Base-by-base conservation (phyloP, 64 coral and sea anemone species). In the Montipora foliosa region DNA sequence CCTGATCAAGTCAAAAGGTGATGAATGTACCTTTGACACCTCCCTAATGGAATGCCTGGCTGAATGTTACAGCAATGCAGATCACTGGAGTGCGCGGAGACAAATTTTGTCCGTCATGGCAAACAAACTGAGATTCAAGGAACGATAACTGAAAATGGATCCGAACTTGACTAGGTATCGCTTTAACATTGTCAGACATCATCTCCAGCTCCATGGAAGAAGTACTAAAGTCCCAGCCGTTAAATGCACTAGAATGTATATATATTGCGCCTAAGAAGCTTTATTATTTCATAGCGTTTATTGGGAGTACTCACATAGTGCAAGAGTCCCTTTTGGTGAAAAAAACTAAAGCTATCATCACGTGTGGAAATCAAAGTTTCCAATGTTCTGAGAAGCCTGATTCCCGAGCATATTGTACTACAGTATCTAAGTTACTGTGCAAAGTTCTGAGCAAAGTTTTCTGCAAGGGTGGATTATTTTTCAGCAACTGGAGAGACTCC, bases 41-140 rank as follows among this genome's bases (percentile, higher is more conserved):
- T 58, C 93, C 25, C 79, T 94, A 20, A 94, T 94, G 87, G 58
- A 94, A 76, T 77, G 76, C 49, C 93, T 94, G 8, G 67, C 70
- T 14, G 93, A 90, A 84, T 95, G 88, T 85, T 95, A 90, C 75
- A 87, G 89, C 74, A 95, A 79, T 67, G 88, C 93, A 60, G 66
- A 2, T 66, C 80, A 90, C 46, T 95, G 93, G 87, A 95, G 88
- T 49, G 77, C 80, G 21, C 24, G 93, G 22, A 69, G 87, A 21
- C 80, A 95, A 69, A 87, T 95, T 45, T 74, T 95, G 67, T 86
- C 88, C 17, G 90, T 95, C n/a, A 90, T 90, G 87, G 88, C 88
- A 5, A 59, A 90, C 80, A 95, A 95, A 58, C 51, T 95, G 14
- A 75, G 49, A 19, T 95, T 90, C 58, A 84, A 83, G 80, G 67